Evolutionary conservation across 2,113 vertebrate species (phyloP), one percentile per base, ranked within the genome.

Genomic region (Puntigrus tetrazona): DNA sequence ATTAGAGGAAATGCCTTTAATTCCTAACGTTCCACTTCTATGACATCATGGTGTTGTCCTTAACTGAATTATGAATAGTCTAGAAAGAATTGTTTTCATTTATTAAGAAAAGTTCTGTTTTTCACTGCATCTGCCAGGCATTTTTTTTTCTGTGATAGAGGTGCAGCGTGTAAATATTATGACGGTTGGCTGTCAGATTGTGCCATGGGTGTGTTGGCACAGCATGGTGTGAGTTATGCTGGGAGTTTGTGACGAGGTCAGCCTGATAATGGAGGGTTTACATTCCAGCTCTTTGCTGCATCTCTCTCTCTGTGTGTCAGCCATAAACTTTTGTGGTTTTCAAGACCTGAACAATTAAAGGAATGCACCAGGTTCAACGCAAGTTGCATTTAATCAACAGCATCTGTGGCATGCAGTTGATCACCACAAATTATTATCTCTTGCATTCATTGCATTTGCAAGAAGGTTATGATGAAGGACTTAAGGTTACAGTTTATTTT

Each of bases 91-190:
- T 89, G 94, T 61, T 94, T 93, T 93, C 89, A 91, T 92, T 91
- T 89, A 88, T 86, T 85, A 92, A 88, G 93, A 95, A 91, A 93
- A 92, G 88, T 86, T 81, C 92, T 91, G 87, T 92, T 92, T 90
- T 91, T 90, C 87, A 87, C 91, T 88, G 52, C 86, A 79, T 84
- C 81, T 91, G n/a, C 47, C 20, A 50, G 45, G 55, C 36, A 78
- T 89, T 94, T 94, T 67, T 76, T 93, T 94, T 92, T 89, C 84
- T 90, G 84, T 72, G 90, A 95, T 27, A 38, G 61, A 82, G 87
- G 78, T 88, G 78, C 82, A 96, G 88, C 92, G 94, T 95, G 94
- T 95, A 97, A 97, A 97, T 96, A 95, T 96, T 97, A 93, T 96
- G 95, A 94, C 87, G 89, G 81, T 72, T 85, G 89, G 87, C 86